phyloP scores from a whole-genome alignment of 2,797 vertebrate species.

The Helostoma temminkii region DNA sequence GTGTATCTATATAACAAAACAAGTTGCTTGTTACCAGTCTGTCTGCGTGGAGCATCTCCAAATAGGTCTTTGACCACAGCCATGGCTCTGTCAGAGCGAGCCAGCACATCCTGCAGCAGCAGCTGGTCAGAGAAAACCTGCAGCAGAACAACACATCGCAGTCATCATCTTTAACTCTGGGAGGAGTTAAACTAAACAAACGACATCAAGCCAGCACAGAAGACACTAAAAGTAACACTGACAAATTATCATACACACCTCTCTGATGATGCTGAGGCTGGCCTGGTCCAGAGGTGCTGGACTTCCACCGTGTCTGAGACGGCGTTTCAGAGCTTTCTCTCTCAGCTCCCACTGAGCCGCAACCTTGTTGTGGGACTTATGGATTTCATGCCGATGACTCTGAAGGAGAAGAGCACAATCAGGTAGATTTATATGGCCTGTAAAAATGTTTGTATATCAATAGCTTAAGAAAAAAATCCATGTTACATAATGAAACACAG shows the following conservation, averaged over 20 bases:
- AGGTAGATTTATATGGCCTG: neutral
- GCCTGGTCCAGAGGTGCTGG: slow-evolving; percentile 81
- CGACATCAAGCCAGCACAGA: neutral
- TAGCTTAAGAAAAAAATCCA: too few relatives aligned
- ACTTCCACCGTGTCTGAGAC: slow-evolving; percentile 73
- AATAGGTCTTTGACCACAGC: slow-evolving; percentile 89
- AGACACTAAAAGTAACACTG: accelerated
- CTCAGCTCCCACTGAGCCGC: slow-evolving; percentile 90
- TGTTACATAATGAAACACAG: neutral
- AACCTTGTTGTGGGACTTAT: slow-evolving; percentile 91
- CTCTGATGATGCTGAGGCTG: slow-evolving; percentile 88
- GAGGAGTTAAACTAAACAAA: neutral
- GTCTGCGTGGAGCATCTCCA: slow-evolving; percentile 87
- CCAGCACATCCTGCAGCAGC: slow-evolving; percentile 88
- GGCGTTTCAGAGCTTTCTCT: slow-evolving; percentile 85
- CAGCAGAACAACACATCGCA: slow-evolving; percentile 41
- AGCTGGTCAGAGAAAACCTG: slow-evolving; percentile 93
- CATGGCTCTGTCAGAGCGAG: slow-evolving; percentile 89
- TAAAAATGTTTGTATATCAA: neutral
- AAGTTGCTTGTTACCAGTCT: slow-evolving; percentile 83
- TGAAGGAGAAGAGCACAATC: slow-evolving; percentile 53
- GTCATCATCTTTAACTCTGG: neutral
- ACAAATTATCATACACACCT: slow-evolving; percentile 79
- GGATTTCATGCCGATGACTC: slow-evolving; percentile 90
- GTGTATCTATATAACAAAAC: neutral